phyloP scores from a whole-genome alignment of 2,888 invertebrate species.

The Tachystola acroxantha region DNA sequence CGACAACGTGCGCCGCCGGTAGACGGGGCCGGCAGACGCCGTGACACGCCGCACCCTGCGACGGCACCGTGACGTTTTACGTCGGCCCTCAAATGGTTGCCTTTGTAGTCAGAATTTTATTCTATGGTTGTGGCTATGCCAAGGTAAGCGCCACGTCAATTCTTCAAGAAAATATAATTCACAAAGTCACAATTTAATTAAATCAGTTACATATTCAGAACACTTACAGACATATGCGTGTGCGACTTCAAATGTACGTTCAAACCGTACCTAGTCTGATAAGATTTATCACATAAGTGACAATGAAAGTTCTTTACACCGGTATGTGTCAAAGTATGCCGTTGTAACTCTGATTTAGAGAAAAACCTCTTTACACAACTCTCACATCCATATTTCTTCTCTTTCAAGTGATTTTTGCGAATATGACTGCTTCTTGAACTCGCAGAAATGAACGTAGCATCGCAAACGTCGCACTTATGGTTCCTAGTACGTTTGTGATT shows the following conservation, averaged over 20 bases:
- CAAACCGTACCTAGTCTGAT: conserved; percentile 67
- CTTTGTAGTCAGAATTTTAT: too few species aligned
- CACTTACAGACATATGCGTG: conserved; percentile 34
- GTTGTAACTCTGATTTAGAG: conserved; percentile 62
- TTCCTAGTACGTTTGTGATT: conserved; percentile 67
- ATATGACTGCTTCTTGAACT: conserved; percentile 66
- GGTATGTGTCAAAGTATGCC: conserved; percentile 66
- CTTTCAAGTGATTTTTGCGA: conserved; percentile 66
- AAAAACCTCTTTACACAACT: conserved; percentile 66
- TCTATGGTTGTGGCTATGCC: too few species aligned
- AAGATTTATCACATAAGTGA: conserved; percentile 67
- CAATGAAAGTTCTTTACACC: conserved; percentile 72
- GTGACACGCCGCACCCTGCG: too few species aligned
- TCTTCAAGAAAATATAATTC: too few species aligned
- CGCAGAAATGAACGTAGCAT: conserved; percentile 66
- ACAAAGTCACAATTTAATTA: too few species aligned
- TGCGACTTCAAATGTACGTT: conserved; percentile 71
- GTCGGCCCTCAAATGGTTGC: too few species aligned
- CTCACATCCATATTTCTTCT: conserved; percentile 67
- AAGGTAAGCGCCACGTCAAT: too few species aligned
- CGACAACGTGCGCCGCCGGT: too few species aligned
- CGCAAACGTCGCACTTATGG: conserved; percentile 68
- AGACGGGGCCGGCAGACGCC: too few species aligned
- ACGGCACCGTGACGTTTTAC: too few species aligned
- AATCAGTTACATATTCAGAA: conserved; percentile 32